These are phyloP conservation scores for Acropora tenuis DNA, from an alignment of 64 coral and sea anemone genomes.

Conservation along the genomic window DNA sequence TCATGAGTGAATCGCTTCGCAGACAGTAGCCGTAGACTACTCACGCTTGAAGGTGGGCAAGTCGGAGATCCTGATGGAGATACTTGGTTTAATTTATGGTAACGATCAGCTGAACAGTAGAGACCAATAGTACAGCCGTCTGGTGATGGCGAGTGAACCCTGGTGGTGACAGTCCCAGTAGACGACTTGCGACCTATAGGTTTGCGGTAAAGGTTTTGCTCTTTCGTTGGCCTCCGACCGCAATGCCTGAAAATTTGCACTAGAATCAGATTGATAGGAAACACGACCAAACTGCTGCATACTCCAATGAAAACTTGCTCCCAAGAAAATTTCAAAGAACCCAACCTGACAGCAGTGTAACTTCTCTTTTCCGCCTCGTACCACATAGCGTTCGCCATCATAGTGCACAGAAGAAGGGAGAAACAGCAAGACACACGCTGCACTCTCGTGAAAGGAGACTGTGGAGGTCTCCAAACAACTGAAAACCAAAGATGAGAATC, in stretches of 20 bases:
- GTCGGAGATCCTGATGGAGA: neutral
- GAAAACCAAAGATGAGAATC: constrained; percentile 98
- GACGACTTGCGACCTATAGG: neutral
- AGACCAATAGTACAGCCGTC: neutral
- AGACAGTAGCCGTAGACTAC: neutral
- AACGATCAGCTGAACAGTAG: neutral
- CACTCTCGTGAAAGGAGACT: constrained; percentile 82
- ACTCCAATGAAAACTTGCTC: constrained; percentile 93
- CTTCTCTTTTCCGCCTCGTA: constrained; percentile 68
- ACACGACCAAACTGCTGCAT: constrained; percentile 89
- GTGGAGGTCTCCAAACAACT: constrained; percentile 71
- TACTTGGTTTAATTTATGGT: neutral
- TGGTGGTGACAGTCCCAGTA: neutral
- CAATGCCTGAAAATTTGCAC: constrained; percentile 96
- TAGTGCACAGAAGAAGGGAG: constrained; percentile 91
- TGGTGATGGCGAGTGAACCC: neutral
- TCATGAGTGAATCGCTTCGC: neutral
- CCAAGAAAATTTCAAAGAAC: constrained; percentile 87
- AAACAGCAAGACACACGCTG: constrained; percentile 95
- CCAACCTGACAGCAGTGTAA: constrained; percentile 68
- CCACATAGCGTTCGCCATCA: constrained; percentile 99
- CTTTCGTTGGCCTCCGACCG: neutral
- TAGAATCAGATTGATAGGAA: constrained; percentile 86
- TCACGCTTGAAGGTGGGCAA: neutral
- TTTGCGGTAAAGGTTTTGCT: neutral